Base-by-base conservation (phyloP, 2,113 vertebrate genomes). In the Python bivittatus region DNA sequence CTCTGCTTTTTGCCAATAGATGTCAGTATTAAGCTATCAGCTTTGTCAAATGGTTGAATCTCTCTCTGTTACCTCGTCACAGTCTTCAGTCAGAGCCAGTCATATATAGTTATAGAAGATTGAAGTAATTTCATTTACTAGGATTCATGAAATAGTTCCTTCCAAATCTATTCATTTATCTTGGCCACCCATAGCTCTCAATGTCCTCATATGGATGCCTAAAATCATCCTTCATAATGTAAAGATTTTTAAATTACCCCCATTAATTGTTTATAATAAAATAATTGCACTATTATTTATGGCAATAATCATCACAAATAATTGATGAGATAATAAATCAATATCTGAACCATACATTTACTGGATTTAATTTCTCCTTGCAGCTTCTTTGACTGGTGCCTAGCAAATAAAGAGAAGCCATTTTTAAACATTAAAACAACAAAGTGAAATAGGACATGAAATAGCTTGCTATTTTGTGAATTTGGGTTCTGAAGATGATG, bases 1-100 rank as follows among this genome's bases (percentile, higher is more conserved):
- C 54, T 57, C 88, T 54, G 94, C 68, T 96, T 95, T 96, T 95
- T 93, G 86, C 96, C 97, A 96, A 93, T 96, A 97, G 97, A 95
- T 97, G 97, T 96, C 97, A 97, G 95, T 93, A 95, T 94, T 94
- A 94, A 95, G 93, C 95, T 91, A 38, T 53, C 44, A 84, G 52
- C 72, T 12, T 53, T 91, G 8, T 93, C 89, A 89, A 88, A 92
- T 92, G 44, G 15, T 48, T 86, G 57, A 42, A 64, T 84, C 56
- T 8, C 10, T 60, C 11, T 88, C 54, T 56, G 48, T 89, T 89
- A 84, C 42, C 87, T 92, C 79, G 89, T 92, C 56, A 92, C 20
- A 85, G 79, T 95, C 83, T 92, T 25, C 29, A 84, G 27, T 61
- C 27, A 48, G 13, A 90, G 42, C 60, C 93, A 87, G 11, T 94